Percentiles rank a stretch among this genome's conserved stretches.
phyloP scores from a whole-genome alignment of 1,140 invertebrate species.

The Saccostrea cuccullata region DNA sequence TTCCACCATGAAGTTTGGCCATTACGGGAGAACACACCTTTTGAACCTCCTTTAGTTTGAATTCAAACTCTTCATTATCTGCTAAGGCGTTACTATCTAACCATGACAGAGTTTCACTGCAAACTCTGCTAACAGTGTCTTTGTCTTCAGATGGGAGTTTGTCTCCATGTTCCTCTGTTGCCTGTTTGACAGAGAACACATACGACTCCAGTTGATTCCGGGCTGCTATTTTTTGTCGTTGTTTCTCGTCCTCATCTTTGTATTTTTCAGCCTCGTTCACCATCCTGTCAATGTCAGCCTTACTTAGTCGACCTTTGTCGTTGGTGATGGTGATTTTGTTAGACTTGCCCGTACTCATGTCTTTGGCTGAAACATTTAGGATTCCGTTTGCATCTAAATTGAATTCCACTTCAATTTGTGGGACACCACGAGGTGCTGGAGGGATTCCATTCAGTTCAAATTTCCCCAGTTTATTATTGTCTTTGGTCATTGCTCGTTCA shows the following conservation, averaged over 20 bases:
- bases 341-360: conserved; percentile 86
- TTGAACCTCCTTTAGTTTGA: conserved; percentile 77
- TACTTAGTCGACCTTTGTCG: conserved; percentile 81
- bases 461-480: conserved; percentile 81
- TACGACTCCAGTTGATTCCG: conserved; percentile 82
- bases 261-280: conserved; percentile 82
- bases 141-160: conserved; percentile 79
- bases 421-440: conserved; percentile 93
- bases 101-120: conserved; percentile 76
- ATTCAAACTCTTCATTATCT: conserved; percentile 78
- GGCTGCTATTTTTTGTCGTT: conserved; percentile 89
- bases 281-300: conserved; percentile 81
- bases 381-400: conserved; percentile 82
- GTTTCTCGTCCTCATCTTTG: conserved; percentile 84
- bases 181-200: conserved; percentile 93
- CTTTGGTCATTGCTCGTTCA: conserved; percentile 92
- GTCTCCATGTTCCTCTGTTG: conserved; percentile 83
- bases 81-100: conserved; percentile 79
- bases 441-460: conserved; percentile 92
- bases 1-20: conserved; percentile 14
- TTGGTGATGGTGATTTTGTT: conserved; percentile 85
- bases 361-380: conserved; percentile 85
- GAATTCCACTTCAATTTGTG: conserved; percentile 85
- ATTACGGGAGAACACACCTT: conserved; percentile 48
- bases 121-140: conserved; percentile 2